Conservation (phyloP, 64 coral and sea anemone species). For the Cladopsammia gracilis region DNA sequence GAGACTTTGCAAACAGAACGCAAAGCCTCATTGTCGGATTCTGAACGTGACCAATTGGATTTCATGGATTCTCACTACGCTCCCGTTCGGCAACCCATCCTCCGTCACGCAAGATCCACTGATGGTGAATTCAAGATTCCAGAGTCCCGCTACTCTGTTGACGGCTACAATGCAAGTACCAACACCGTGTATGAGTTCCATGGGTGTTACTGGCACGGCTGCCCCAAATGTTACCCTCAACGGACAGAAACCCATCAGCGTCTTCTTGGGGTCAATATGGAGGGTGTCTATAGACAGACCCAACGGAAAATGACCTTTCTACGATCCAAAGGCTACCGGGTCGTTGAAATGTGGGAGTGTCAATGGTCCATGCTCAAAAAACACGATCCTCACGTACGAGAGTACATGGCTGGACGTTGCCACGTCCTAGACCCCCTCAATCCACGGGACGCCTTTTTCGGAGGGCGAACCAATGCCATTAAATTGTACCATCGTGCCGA, state of each 20-base stretch:
- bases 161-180: background rate
- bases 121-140: background rate
- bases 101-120: background rate
- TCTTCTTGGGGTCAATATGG: constrained; percentile 1
- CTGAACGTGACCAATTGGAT: background rate
- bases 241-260: background rate
- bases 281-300: background rate
- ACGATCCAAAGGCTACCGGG: background rate
- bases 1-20: background rate
- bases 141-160: background rate
- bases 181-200: constrained; percentile 29
- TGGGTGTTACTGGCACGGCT: constrained; percentile 33
- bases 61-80: background rate
- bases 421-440: background rate
- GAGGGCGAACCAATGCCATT: constrained; percentile 16
- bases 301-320: background rate
- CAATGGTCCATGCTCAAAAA: background rate
- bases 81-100: background rate
- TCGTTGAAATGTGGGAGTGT: constrained; percentile 45
- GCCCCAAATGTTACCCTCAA: constrained; percentile 20
- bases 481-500: constrained; percentile 16
- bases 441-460: constrained; percentile 5
- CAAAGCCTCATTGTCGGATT: background rate
- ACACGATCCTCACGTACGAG: background rate
- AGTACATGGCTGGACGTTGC: background rate